Base-by-base conservation (phyloP, 2,888 invertebrate species). In the Ophion ventricosus region DNA sequence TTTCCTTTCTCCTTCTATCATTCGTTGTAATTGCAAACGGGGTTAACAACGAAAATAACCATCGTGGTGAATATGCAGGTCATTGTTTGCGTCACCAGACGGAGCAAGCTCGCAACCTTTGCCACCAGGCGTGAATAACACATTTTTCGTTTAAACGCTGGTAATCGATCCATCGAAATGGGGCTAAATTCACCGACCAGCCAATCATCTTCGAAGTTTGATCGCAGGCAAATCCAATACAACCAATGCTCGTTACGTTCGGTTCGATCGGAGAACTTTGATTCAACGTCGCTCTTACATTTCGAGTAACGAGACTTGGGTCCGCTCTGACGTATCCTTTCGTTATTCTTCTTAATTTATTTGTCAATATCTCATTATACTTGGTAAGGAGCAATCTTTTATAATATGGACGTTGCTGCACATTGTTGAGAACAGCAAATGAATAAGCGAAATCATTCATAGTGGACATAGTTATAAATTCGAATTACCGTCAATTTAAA, bases 1-100 rank as follows among this genome's bases (percentile, higher is more conserved):
- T 40, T 49, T 67, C 49, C 57, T 78, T 43, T 49, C 70, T 77
- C 73, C 77, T 82, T 75, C 40, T 25, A 29, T 66, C 49, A 69
- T 54, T 64, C 25, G 35, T 77, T 61, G 74, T 85, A 83, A 86
- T 88, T 86, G 77, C 78, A 84, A 87, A 89, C 80, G 80, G 69
- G 88, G 85, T 88, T 70, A 74, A 49, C 61, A 56, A 66, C 89
- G 87, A 87, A 91, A 92, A 92, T 92, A 92, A 89, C 87, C 87
- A 84, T 85, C 87, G 87, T 83, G 88, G 88, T 87, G 89, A 86
- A 84, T 88, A 87, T 87, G 86, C 90, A 88, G 92, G 92, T 92
- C 91, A 90, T 90, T 90, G 89, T 91, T 91, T 92, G 88, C 92
- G 92, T 91, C 92, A 92, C 87, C 88, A 88, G 89, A 88, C 88